Evolutionary conservation across 2,888 invertebrate genomes (phyloP).

Genomic region (Drosophila maculinotata): DNA sequence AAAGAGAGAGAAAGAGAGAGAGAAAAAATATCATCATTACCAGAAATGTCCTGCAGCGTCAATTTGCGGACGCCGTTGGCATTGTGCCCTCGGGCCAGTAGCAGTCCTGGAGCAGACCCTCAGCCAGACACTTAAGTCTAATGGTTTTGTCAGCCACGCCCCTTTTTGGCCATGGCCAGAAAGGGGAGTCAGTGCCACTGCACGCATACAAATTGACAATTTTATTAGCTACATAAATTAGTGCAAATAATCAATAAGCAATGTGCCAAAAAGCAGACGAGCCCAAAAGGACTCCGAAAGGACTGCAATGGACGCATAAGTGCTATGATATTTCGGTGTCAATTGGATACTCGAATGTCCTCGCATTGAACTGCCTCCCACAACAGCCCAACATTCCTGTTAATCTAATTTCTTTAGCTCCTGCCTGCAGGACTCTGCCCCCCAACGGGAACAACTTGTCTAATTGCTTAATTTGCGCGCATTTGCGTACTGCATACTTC

Average conservation of each 20-base stretch:
- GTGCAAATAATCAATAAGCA: conserved; percentile 80
- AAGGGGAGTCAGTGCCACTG: conserved; percentile 16
- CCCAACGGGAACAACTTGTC: conserved; percentile 22
- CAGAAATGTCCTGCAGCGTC: conserved; percentile 76
- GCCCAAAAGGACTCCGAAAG: neutral
- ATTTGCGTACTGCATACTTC: conserved; percentile 45
- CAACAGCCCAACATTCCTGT: conserved; percentile 18
- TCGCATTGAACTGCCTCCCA: conserved; percentile 1
- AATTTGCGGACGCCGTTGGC: conserved; percentile 76
- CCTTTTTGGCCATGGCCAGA: neutral
- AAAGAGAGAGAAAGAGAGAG: neutral
- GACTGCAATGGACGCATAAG: conserved; percentile 52
- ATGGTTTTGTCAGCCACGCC: conserved; percentile 69
- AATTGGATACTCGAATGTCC: conserved; percentile 49
- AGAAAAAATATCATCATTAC: conserved; percentile 63
- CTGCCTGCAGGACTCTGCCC: conserved; percentile 3
- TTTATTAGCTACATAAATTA: conserved; percentile 80
- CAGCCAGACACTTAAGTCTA: conserved; percentile 75
- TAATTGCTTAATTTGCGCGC: conserved; percentile 72
- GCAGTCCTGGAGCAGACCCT: conserved; percentile 32
- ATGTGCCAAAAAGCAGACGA: conserved; percentile 71
- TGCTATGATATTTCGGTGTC: conserved; percentile 51
- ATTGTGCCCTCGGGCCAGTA: conserved; percentile 65
- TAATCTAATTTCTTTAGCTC: conserved; percentile 35
- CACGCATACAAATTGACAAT: conserved; percentile 81